Evolutionary conservation across 2,888 invertebrate genomes (phyloP), one percentile per base, ranked within the genome.

Genomic region (Notodonta ziczac): DNA sequence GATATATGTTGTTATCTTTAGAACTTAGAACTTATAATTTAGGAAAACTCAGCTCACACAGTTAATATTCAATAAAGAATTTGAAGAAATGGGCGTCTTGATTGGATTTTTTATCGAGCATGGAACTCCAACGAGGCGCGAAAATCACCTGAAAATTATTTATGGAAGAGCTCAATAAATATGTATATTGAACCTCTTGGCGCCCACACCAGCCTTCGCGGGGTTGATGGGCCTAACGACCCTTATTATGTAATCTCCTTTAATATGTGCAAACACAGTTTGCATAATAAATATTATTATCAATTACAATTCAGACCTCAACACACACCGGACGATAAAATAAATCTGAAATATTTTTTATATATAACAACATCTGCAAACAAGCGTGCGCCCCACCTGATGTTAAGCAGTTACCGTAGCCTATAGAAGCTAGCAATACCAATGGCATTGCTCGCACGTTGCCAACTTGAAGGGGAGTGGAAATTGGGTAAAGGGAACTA

Each of bases 261-360:
- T 69, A 71, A 71, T 71, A 58, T 73, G 71, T 74, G 74, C 60
- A 69, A 69, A 69, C 65, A 69, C 60, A 63, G 52, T 52, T 52
- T 52, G 52, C 52, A 52, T 52, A 32, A 32, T 7, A 52, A 52
- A 7, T 52, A 32, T n/a, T 24, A 52, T 52, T 32, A 52, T 52
- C 24, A 52, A 16, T 52, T 14, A 14, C 50, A 5, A 50, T 16
- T 50, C 7, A 50, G 16, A 50, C 50, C 50, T 46, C 24, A 1
- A 24, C 2, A 24, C 24, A 24, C 24, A 24, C 24, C 24, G 24
- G 24, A 1, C 24, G 24, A 24, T 24, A 24, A 24, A 24, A 24
- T 2, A 24, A 24, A 2, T 24, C 24, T 2, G 24, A 24, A 24
- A 24, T 24, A 2, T 24, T 24, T 24, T 24, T 24, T 24, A 2